Base-by-base conservation (phyloP, 2,113 vertebrate genomes). In the Mesembrinibis cayennensis region DNA sequence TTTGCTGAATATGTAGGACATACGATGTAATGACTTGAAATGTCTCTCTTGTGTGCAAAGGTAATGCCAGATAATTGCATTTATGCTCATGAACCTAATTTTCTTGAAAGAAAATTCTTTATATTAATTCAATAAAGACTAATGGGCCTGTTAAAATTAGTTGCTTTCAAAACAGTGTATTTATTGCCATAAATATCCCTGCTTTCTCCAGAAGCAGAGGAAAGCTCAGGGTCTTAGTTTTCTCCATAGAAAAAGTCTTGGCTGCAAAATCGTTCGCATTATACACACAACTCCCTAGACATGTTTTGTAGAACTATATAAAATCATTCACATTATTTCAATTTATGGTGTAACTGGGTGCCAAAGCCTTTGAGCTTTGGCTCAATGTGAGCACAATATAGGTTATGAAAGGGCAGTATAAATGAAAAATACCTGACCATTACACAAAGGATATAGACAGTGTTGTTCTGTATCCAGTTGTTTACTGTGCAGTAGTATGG, bases 251-350 rank as follows among this genome's bases (percentile, higher is more conserved):
- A 96, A 71, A 44, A 32, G 3, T 44, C 40, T 72, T 73, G 25
- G 40, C 55, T 89, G 45, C 45, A 74, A 74, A 78, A 80, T 36
- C 56, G 45, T 88, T 96, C 19, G 30, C 63, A 44, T 62, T 93
- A 86, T 53, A 63, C 47, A 59, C 76, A 80, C n/a, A 94, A 29
- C 17, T 85, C 61, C 66, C 89, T 38, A 25, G 89, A 85, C 45
- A 80, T 5, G 0, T 87, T 94, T 89, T 76, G 58, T 42, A 61
- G 71, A 91, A 63, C 86, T 77, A 42, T 83, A 92, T 95, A 76
- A 87, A 90, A 95, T 62, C 65, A 74, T 88, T 86, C 86, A 88
- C 62, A 92, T 97, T 95, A 94, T 96, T 96, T 95, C 90, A 90
- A 78, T 95, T 94, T 96, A 94, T 90, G 59, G 42, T 92, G 30